Evolutionary conservation across 1,140 invertebrate genomes (phyloP).

Genomic region (Babylonia areolata): DNA sequence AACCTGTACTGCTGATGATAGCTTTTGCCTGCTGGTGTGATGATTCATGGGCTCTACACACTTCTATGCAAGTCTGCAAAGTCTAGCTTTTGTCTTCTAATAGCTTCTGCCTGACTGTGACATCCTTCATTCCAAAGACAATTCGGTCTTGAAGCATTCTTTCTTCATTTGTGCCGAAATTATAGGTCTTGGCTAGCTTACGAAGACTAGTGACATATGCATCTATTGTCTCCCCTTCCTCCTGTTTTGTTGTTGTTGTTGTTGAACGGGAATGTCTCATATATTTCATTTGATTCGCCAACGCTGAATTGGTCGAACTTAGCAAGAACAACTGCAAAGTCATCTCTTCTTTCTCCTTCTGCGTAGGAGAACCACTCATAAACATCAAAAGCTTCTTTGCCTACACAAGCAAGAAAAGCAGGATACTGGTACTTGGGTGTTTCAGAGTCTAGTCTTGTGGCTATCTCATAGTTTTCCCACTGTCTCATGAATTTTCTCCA

Average conservation of each 20-base stretch:
- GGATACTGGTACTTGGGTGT: not conserved
- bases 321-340: conserved; percentile 28
- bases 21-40: not conserved
- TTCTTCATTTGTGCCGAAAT: conserved; percentile 43
- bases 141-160: conserved; percentile 46
- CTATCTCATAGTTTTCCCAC: conserved; percentile 40
- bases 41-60: not conserved
- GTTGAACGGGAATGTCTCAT: conserved; percentile 49
- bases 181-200: conserved; percentile 42
- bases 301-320: conserved; percentile 50
- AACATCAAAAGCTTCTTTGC: conserved; percentile 39
- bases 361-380: conserved; percentile 40
- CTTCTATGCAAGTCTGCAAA: conserved; percentile 1
- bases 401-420: conserved; percentile 37
- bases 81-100: conserved; percentile 9
- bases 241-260: conserved; percentile 47
- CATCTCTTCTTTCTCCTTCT: not conserved
- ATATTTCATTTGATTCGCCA: conserved; percentile 49
- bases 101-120: conserved; percentile 20
- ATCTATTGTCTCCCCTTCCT: conserved; percentile 46
- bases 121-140: conserved; percentile 40
- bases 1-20: too few relatives aligned
- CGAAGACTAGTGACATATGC: conserved; percentile 42
- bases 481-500: conserved; percentile 30
- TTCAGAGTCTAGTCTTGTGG: conserved; percentile 20